phyloP scores from a whole-genome alignment of 1,140 invertebrate species.

The Drosophila azteca region DNA sequence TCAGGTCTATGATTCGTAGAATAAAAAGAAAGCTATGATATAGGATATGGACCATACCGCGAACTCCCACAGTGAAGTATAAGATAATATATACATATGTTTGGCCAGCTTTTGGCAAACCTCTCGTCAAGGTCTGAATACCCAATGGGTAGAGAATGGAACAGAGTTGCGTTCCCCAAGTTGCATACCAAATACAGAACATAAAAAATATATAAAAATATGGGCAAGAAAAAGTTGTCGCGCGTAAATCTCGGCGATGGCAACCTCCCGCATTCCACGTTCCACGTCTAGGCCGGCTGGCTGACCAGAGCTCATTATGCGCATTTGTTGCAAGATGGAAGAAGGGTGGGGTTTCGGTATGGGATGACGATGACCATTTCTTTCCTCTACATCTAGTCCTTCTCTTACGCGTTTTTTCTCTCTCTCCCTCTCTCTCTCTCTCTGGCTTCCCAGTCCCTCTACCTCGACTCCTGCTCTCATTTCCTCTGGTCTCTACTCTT shows the following conservation, averaged over 20 bases:
- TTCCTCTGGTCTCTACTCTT: constrained; percentile 8
- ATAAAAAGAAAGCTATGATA: no score
- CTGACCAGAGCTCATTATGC: constrained; percentile 81
- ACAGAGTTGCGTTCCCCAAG: neutral
- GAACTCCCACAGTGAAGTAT: no score
- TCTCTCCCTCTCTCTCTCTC: neutral
- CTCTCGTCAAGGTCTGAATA: no score
- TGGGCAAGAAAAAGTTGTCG: constrained; percentile 58
- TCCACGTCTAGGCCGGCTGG: constrained; percentile 39
- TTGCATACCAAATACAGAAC: neutral
- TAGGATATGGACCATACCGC: no score
- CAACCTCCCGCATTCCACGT: constrained; percentile 19
- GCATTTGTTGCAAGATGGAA: constrained; percentile 70
- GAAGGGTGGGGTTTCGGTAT: neutral
- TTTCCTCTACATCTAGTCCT: constrained; percentile 23
- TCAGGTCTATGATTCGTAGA: no score
- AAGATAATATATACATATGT: no score
- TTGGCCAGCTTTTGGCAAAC: no score
- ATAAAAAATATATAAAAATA: constrained; percentile 6
- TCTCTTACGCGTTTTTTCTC: constrained; percentile 12
- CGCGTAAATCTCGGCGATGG: constrained; percentile 69
- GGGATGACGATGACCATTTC: constrained; percentile 13
- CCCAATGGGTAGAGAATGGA: no score
- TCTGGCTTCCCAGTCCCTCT: neutral
- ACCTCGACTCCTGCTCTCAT: constrained; percentile 4